A percentile compares a stretch with the other conserved stretches of the same genome.
Evolutionary conservation across 2,113 vertebrate species (phyloP).

Genomic region (Nestor notabilis): DNA sequence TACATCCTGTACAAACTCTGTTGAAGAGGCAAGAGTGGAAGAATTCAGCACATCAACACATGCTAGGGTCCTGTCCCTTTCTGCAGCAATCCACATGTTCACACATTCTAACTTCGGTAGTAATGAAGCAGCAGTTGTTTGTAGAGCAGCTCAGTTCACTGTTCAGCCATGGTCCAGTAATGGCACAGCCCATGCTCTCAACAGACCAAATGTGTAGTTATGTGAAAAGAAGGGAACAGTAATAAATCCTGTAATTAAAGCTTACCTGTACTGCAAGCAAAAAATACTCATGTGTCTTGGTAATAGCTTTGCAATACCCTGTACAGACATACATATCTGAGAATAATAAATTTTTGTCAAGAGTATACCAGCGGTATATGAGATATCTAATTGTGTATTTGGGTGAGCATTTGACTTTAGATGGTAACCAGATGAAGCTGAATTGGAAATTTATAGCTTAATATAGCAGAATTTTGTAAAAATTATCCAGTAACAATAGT

Average conservation of each 20-base stretch:
- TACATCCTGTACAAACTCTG: neutral
- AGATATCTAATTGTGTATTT: neutral
- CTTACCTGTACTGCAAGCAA: neutral
- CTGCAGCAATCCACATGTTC: neutral
- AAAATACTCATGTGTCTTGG: neutral
- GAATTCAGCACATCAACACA: neutral
- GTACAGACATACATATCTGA: neutral
- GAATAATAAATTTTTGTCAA: neutral
- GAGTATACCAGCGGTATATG: neutral
- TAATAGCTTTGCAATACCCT: neutral
- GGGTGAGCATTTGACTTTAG: neutral
- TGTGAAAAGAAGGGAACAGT: neutral
- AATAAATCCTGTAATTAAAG: neutral
- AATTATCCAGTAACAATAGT: neutral
- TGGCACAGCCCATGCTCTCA: neutral
- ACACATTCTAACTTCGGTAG: fast-evolving
- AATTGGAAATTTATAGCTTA: neutral
- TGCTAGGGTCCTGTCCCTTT: fast-evolving
- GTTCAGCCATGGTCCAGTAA: neutral
- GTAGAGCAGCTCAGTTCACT: fast-evolving
- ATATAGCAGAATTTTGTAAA: neutral
- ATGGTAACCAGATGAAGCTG: neutral
- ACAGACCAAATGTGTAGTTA: neutral
- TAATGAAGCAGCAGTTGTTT: fast-evolving
- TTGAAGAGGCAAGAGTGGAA: neutral